Conservation (phyloP, 2,888 invertebrate species). For the Syritta pipiens region DNA sequence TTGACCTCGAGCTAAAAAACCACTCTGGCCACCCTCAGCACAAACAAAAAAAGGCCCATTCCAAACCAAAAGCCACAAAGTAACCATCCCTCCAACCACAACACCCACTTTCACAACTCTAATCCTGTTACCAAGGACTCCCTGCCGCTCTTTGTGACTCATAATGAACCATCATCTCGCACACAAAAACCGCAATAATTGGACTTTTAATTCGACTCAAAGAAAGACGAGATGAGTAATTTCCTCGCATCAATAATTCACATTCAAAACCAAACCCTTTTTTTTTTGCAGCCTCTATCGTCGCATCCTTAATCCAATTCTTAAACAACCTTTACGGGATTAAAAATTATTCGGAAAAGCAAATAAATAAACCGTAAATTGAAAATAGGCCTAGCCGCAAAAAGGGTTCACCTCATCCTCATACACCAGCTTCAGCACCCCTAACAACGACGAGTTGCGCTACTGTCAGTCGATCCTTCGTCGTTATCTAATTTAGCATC, state of each 20-base stretch:
- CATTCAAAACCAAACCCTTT: conserved; percentile 48
- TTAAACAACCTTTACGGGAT: conserved; percentile 63
- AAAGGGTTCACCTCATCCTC: conserved; percentile 61
- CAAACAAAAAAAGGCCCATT: too few species aligned
- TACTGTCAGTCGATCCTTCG: conserved; percentile 1
- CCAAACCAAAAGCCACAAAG: too few species aligned
- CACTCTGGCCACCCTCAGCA: too few species aligned
- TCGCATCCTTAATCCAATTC: conserved; percentile 50
- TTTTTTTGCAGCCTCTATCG: conserved; percentile 27
- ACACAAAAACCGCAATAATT: conserved; percentile 26
- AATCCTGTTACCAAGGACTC: too few species aligned
- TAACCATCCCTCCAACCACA: too few species aligned
- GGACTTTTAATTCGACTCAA: conserved; percentile 30
- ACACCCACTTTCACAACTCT: too few species aligned
- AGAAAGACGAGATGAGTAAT: conserved; percentile 32
- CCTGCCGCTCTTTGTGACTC: too few species aligned
- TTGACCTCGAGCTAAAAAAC: too few species aligned
- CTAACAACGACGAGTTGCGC: conserved; percentile 2
- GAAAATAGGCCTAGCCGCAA: conserved; percentile 45
- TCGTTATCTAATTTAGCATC: conserved; percentile 53
- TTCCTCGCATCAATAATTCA: conserved; percentile 65
- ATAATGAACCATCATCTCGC: too few species aligned
- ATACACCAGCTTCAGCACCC: too few species aligned
- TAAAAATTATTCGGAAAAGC: conserved; percentile 60
- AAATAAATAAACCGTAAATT: conserved; percentile 67